Conservation (phyloP, 1,140 invertebrate species). For the Listronotus oregonensis region DNA sequence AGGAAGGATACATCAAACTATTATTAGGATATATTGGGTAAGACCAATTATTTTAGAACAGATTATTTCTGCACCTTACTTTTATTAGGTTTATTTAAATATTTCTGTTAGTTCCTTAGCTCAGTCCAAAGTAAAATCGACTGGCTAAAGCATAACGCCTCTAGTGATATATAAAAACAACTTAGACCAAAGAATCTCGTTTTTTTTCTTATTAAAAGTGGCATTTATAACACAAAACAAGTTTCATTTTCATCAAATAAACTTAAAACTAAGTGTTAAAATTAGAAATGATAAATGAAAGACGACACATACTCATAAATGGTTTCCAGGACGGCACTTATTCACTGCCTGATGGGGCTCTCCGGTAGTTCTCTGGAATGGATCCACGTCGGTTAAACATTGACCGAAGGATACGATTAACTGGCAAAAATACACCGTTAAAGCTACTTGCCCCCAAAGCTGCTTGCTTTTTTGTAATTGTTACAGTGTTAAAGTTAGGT, state of each 20-base stretch:
- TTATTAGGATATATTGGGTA: too few species aligned
- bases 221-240: too few species aligned
- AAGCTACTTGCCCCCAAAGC: slow-evolving; percentile 29
- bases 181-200: too few species aligned
- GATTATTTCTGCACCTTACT: too few species aligned
- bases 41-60: too few species aligned
- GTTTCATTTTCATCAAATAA: slow-evolving; percentile 2
- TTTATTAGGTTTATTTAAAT: too few species aligned
- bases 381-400: slow-evolving; percentile 51
- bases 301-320: slow-evolving; percentile 51
- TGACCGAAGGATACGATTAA: slow-evolving; percentile 45
- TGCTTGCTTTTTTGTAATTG: slow-evolving; percentile 8
- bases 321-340: slow-evolving; percentile 34
- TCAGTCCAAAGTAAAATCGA: too few species aligned
- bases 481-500: slow-evolving; percentile 18
- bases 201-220: too few species aligned
- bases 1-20: too few species aligned
- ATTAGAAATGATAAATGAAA: slow-evolving; percentile 36
- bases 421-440: slow-evolving; percentile 32
- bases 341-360: slow-evolving; percentile 49
- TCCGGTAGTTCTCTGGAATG: slow-evolving; percentile 54
- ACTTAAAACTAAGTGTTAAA: slow-evolving; percentile 14
- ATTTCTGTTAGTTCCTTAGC: too few species aligned
- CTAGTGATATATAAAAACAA: too few species aligned
- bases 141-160: too few species aligned